A percentile compares a stretch with the other conserved stretches of the same genome.
phyloP scores from a whole-genome alignment of 2,797 vertebrate genomes.

The Pyrocephalus nanus region DNA sequence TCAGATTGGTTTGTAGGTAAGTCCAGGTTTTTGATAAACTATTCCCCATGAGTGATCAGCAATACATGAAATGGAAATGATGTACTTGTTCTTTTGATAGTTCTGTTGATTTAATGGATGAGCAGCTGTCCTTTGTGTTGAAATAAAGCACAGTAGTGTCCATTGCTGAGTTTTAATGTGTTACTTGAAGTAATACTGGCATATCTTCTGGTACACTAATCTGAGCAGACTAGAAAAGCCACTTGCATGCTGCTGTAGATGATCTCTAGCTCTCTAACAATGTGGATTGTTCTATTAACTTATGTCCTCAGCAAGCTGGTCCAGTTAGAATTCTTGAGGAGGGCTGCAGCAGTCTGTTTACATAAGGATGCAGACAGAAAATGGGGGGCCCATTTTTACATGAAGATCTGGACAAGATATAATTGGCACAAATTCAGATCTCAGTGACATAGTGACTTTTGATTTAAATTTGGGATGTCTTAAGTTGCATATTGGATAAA shows the following conservation, averaged over 20 bases:
- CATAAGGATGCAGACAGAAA: background rate
- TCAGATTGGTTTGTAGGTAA: conserved; percentile 48
- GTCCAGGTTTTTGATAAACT: conserved; percentile 58
- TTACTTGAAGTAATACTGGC: conserved; percentile 73
- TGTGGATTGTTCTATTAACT: background rate
- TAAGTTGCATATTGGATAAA: conserved; percentile 48
- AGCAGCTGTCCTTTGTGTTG: conserved; percentile 75
- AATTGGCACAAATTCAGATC: conserved; percentile 42
- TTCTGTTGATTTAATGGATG: conserved; percentile 59
- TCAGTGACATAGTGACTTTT: conserved; percentile 49
- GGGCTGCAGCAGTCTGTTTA: conserved; percentile 27
- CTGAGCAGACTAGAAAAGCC: conserved; percentile 71
- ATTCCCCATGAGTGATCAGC: conserved; percentile 53
- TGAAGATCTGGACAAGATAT: conserved; percentile 38
- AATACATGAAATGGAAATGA: conserved; percentile 53
- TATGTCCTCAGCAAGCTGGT: background rate
- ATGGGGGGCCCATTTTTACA: conserved; percentile 41
- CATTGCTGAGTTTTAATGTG: conserved; percentile 67
- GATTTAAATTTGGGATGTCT: conserved; percentile 41
- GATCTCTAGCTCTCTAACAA: conserved; percentile 50
- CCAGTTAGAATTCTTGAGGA: background rate
- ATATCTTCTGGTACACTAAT: conserved; percentile 73
- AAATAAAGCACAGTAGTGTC: conserved; percentile 71
- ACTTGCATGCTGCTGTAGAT: conserved; percentile 59
- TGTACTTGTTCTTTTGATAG: conserved; percentile 57